phyloP scores from a whole-genome alignment of 2,888 invertebrate genomes.

The Drosophila neonasuta region DNA sequence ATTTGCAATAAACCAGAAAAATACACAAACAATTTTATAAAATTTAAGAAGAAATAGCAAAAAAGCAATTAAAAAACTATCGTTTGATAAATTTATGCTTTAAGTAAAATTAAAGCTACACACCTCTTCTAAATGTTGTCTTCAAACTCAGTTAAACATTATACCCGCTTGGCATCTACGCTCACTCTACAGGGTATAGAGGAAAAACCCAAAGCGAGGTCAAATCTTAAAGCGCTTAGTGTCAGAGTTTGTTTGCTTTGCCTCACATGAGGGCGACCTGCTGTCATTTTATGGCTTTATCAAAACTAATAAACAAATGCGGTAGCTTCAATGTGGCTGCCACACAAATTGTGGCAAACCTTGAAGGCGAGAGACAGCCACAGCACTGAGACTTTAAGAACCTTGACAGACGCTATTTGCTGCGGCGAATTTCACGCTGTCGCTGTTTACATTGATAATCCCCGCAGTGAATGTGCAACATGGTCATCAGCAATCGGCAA shows the following conservation, averaged over 20 bases:
- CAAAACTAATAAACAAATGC: constrained; percentile 66
- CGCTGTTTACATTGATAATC: constrained; percentile 26
- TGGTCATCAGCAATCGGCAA: constrained; percentile 24
- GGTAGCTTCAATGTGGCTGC: constrained; percentile 18
- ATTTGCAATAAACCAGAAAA: no score
- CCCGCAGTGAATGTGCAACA: constrained; percentile 19
- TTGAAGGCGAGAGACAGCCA: not conserved
- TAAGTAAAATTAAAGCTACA: not conserved
- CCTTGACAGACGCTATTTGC: not conserved
- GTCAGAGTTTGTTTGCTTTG: constrained; percentile 53
- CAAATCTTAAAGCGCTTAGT: constrained; percentile 68
- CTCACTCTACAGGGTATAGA: constrained; percentile 14
- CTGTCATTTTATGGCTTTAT: constrained; percentile 66
- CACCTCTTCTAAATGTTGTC: not conserved
- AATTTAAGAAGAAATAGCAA: no score
- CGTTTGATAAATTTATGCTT: no score
- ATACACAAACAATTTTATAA: no score
- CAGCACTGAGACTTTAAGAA: constrained; percentile 5
- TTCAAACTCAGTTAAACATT: not conserved
- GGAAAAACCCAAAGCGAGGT: constrained; percentile 38
- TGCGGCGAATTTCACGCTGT: constrained; percentile 18
- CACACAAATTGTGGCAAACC: constrained; percentile 10
- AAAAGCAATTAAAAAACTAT: no score
- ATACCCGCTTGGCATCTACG: not conserved
- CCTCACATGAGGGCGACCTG: constrained; percentile 12